phyloP scores from a whole-genome alignment of 2,113 vertebrate genomes.

The Sterrhoptilus dennistouni region DNA sequence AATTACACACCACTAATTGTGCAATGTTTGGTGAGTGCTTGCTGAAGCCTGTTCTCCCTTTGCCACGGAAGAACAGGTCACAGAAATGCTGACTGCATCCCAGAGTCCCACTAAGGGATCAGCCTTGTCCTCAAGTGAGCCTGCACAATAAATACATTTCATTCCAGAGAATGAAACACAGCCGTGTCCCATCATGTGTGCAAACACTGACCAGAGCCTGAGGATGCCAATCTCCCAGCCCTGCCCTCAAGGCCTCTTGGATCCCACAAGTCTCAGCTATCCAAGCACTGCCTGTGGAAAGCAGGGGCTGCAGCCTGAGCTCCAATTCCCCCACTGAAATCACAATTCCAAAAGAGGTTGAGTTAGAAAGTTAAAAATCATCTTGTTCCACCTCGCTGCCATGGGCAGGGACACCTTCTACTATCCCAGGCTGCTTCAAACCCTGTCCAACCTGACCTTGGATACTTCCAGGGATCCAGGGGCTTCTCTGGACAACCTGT shows the following conservation, averaged over 20 bases:
- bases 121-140: background rate
- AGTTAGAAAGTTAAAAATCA: background rate
- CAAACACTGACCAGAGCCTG: background rate
- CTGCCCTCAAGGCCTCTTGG: background rate
- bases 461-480: background rate
- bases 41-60: background rate
- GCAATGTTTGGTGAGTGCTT: background rate
- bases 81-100: slow-evolving; percentile 18
- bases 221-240: background rate
- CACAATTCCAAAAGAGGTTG: background rate
- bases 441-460: fast-evolving
- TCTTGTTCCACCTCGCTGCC: background rate
- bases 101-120: background rate
- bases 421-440: fast-evolving
- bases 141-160: background rate
- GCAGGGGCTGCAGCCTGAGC: background rate
- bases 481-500: background rate
- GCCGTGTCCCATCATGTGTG: background rate
- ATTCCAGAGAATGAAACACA: background rate
- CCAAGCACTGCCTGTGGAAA: background rate
- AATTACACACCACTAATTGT: background rate
- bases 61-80: background rate
- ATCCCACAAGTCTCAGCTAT: background rate
- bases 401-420: background rate
- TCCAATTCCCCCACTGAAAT: fast-evolving